Base-by-base conservation (phyloP, 2,797 vertebrate genomes). In the Tragopan temminckii region DNA sequence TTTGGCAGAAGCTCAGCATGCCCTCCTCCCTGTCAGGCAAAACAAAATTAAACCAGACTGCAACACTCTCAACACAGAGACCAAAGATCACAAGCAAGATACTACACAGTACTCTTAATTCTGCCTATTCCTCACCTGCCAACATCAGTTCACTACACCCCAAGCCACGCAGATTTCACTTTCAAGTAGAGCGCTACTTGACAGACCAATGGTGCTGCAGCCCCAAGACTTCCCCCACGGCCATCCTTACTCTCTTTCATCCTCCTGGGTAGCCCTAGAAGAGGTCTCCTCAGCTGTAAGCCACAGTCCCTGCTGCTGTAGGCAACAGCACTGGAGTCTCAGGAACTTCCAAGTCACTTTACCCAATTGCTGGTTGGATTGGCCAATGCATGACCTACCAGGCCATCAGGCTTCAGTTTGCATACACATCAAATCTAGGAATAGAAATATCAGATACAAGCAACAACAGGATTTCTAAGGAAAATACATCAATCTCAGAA, bases 121-220 rank as follows among this genome's bases (percentile, higher is more conserved):
- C 25, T 5, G 6, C 4, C 52, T 1, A 0, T 27, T 45, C 50
- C 31, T 11, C 38, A 23, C 29, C 6, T 0, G 1, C 20, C 17
- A 42, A 13, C 4, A 1, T 5, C 16, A 25, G 16, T 40, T 43
- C 14, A 3, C 6, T 31, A 11, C 0, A 1, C 14, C 57, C 20
- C 11, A 0, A 63, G 52, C 16, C 15, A 11, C 1, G 7, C 29
- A 43, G 55, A 45, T 5, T 20, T 42, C 57, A 17, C 24, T 2
- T 5, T 13, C 0, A 0, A 3, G 43, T 18, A 29, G 57, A 74
- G 38, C 27, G 3, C 25, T 36, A 45, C 33, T 17, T 0, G 0
- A 27, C 53, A 7, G 20, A 3, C 13, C 0, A 0, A n/a, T n/a
- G 36, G 10, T 1, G 3, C 42, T 0, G 0, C 38, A 1, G 0